A percentile compares a stretch with the other conserved stretches of the same genome.
Evolutionary conservation across 2,797 vertebrate species (phyloP).

Genomic region (Pterois miles): DNA sequence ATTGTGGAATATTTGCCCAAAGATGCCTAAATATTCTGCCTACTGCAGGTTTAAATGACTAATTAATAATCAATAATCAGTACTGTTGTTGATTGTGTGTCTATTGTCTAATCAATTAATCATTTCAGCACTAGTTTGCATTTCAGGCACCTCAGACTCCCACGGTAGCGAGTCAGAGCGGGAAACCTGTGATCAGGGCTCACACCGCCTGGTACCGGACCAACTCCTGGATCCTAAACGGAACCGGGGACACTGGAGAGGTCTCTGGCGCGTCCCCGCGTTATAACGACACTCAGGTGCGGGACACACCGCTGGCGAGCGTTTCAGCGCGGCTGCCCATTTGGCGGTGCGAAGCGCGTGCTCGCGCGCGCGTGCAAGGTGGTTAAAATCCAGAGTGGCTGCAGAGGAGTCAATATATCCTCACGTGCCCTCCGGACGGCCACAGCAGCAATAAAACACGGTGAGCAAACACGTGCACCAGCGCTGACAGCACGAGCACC

Average conservation of each 20-base stretch:
- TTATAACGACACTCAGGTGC: conserved; percentile 26
- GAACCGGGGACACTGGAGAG: background rate
- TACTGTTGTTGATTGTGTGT: background rate
- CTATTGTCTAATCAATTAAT: background rate
- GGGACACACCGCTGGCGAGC: conserved; percentile 15
- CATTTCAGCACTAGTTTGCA: background rate
- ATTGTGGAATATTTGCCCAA: no score
- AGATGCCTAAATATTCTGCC: no score
- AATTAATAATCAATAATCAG: background rate
- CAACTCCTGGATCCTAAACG: background rate
- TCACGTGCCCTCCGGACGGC: no score
- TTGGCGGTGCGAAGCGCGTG: conserved; percentile 5
- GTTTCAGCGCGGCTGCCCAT: no score
- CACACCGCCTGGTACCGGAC: background rate
- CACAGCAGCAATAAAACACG: conserved; percentile 1
- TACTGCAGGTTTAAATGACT: background rate
- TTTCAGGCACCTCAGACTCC: background rate
- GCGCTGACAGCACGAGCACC: conserved; percentile 15
- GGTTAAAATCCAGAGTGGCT: conserved; percentile 10
- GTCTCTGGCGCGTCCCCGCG: background rate
- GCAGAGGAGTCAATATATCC: conserved; percentile 21
- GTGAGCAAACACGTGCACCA: conserved; percentile 35
- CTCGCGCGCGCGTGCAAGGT: background rate
- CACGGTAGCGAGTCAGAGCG: no score
- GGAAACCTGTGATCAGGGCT: background rate